These are phyloP conservation scores for Acronicta alni DNA, from an alignment of 2,888 invertebrate species.

Conservation along the genomic window DNA sequence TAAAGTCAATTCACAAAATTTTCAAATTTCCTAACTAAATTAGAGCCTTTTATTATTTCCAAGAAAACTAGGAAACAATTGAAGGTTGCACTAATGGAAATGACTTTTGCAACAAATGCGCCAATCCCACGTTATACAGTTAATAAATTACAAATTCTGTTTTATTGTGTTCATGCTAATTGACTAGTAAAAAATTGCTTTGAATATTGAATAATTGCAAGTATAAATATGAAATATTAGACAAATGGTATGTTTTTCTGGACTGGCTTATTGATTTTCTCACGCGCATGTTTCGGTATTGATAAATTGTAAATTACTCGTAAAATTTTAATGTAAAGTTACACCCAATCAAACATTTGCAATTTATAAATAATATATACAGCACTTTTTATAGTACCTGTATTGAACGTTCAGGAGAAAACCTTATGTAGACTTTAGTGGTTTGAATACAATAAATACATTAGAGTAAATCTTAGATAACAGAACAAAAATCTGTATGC, in stretches of 20 bases:
- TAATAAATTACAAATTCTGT: conserved; percentile 18
- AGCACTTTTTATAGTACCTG: too few relatives aligned
- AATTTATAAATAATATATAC: too few relatives aligned
- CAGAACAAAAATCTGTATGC: too few relatives aligned
- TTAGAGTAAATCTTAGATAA: too few relatives aligned
- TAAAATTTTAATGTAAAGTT: too few relatives aligned
- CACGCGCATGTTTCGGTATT: not conserved
- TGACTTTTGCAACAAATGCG: conserved; percentile 16
- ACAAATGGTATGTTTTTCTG: conserved; percentile 16
- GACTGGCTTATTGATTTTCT: not conserved
- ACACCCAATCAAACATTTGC: too few relatives aligned
- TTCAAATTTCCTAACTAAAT: too few relatives aligned
- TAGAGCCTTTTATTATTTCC: too few relatives aligned
- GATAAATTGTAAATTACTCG: not conserved
- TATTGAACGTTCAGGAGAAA: too few relatives aligned
- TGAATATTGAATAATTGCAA: conserved; percentile 40
- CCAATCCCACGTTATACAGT: conserved; percentile 37
- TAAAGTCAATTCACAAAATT: too few relatives aligned
- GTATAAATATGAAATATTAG: conserved; percentile 30
- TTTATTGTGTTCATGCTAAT: conserved; percentile 26
- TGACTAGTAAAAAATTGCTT: conserved; percentile 27
- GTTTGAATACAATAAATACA: too few relatives aligned
- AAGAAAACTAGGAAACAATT: not conserved
- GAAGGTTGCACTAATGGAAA: conserved; percentile 17
- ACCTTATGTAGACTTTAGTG: too few relatives aligned